Conservation (phyloP, 2,797 vertebrate genomes). For the Phataginus tricuspis region DNA sequence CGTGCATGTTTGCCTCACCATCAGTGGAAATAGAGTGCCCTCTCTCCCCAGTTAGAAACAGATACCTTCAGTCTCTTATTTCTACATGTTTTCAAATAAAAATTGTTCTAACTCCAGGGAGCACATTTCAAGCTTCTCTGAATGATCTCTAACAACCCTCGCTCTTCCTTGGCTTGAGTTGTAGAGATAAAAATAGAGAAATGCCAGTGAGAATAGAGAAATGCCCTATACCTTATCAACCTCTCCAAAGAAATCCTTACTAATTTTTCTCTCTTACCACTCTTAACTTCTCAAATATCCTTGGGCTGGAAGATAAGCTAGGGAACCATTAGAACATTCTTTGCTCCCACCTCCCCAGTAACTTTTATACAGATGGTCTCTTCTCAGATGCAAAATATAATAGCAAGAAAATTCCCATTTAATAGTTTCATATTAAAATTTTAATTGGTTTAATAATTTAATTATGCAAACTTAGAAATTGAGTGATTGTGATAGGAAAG, state of each 20-base stretch:
- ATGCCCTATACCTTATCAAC: neutral
- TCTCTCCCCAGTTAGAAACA: neutral
- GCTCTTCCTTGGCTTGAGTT: neutral
- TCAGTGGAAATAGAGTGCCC: neutral
- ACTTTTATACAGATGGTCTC: neutral
- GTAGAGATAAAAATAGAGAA: neutral
- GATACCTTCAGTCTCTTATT: neutral
- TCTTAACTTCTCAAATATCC: neutral
- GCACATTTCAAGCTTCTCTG: neutral
- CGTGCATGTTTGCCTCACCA: neutral
- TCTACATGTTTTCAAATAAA: neutral
- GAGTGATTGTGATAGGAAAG: neutral
- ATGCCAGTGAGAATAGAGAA: neutral
- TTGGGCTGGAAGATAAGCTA: neutral
- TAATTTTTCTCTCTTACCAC: neutral
- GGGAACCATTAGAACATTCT: neutral
- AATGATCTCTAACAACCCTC: neutral
- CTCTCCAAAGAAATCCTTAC: neutral
- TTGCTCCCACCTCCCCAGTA: neutral
- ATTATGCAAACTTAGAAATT: neutral
- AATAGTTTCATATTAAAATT: neutral
- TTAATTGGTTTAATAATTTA: neutral
- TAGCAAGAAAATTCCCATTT: neutral
- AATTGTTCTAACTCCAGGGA: neutral
- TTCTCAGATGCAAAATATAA: neutral